These are phyloP conservation scores for Pterostichus niger DNA, from an alignment of 2,888 invertebrate genomes.

Conservation along the genomic window DNA sequence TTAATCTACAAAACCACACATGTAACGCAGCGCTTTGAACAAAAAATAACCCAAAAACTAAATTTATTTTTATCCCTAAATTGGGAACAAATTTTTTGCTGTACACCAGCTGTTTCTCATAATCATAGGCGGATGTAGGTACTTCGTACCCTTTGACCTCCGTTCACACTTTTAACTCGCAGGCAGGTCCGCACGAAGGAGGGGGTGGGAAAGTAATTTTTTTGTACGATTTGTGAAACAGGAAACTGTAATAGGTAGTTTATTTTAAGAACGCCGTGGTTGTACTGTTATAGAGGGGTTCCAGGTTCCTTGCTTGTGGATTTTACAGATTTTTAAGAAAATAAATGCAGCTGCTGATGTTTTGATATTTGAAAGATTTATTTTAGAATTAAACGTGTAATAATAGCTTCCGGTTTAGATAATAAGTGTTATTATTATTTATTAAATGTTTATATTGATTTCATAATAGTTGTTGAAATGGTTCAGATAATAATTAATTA, in stretches of 20 bases:
- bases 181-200: background rate
- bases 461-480: background rate
- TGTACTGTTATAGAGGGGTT: constrained; percentile 4
- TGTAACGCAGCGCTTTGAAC: background rate
- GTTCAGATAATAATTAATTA: constrained; percentile 22
- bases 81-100: constrained; percentile 40
- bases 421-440: constrained; percentile 14
- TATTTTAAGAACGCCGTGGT: constrained; percentile 54
- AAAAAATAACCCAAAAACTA: constrained; percentile 11
- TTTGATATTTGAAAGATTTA: constrained; percentile 41
- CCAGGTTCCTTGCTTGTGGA: constrained; percentile 23
- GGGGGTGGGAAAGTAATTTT: constrained; percentile 29
- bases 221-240: constrained; percentile 21
- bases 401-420: constrained; percentile 38
- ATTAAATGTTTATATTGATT: constrained; percentile 30
- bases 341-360: constrained; percentile 61
- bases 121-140: constrained; percentile 53
- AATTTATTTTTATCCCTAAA: constrained; percentile 41
- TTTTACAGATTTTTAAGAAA: constrained; percentile 57
- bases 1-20: background rate
- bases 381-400: background rate
- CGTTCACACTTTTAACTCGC: constrained; percentile 33
- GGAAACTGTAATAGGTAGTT: constrained; percentile 44
- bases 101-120: constrained; percentile 42
- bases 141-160: constrained; percentile 33